These are phyloP conservation scores for Dendrocopos noguchii DNA, from an alignment of 2,113 vertebrate species.

Conservation along the genomic window DNA sequence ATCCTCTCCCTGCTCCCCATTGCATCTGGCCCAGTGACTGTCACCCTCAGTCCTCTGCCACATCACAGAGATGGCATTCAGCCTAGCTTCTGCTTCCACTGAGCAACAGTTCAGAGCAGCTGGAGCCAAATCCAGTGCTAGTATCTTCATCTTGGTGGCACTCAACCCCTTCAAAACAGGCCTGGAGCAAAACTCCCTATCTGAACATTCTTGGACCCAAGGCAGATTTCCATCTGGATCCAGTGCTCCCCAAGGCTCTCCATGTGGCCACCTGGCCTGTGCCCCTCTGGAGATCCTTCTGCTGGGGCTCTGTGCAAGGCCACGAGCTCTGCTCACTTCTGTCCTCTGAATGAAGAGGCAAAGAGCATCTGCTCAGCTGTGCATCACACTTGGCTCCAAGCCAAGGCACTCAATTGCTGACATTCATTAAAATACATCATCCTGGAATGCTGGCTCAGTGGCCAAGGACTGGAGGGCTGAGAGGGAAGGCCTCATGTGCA, in stretches of 20 bases:
- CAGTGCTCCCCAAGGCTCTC: not conserved
- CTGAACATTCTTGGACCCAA: not conserved
- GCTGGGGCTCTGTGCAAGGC: not conserved
- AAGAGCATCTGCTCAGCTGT: conserved; percentile 20
- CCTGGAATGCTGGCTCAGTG: conserved; percentile 64
- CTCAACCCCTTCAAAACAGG: not conserved
- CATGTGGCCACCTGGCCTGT: not conserved
- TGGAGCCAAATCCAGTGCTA: too few relatives aligned
- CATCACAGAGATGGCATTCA: too few relatives aligned
- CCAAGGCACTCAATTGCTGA: conserved; percentile 60
- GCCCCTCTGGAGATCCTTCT: not conserved
- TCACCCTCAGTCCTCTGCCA: too few relatives aligned
- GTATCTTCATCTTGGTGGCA: not conserved
- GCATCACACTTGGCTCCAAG: conserved; percentile 1
- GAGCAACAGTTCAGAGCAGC: too few relatives aligned
- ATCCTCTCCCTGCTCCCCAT: too few relatives aligned
- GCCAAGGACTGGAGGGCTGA: conserved; percentile 50
- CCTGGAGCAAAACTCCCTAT: not conserved
- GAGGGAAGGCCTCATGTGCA: not conserved
- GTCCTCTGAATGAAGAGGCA: not conserved
- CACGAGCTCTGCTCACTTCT: not conserved
- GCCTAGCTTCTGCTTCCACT: too few relatives aligned
- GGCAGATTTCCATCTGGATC: not conserved
- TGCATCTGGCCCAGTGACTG: too few relatives aligned
- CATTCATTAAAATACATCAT: conserved; percentile 72